A percentile compares a stretch with the other conserved stretches of the same genome.
phyloP scores from a whole-genome alignment of 2,888 invertebrate species.

The Apamea crenata region DNA sequence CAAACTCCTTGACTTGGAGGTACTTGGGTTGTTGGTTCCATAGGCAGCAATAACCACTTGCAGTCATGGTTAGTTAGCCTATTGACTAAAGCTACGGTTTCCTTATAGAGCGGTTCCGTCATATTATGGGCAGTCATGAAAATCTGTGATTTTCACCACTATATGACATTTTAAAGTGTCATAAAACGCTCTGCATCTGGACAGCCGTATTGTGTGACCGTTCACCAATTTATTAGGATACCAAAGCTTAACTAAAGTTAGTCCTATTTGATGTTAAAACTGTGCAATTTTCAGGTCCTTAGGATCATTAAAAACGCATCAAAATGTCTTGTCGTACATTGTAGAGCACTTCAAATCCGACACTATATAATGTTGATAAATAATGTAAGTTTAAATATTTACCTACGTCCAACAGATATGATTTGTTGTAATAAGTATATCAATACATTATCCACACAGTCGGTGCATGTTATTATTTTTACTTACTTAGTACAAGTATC shows the following conservation, averaged over 20 bases:
- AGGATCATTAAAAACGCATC: background rate
- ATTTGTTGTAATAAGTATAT: slow-evolving; percentile 33
- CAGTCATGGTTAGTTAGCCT: background rate
- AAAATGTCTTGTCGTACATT: background rate
- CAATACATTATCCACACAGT: slow-evolving; percentile 18
- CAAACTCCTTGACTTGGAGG: background rate
- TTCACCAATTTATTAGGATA: background rate
- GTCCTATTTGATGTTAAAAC: background rate
- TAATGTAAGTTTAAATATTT: slow-evolving; percentile 19
- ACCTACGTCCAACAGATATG: slow-evolving; percentile 15
- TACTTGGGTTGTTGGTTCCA: background rate
- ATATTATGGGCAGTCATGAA: background rate
- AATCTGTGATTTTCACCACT: background rate
- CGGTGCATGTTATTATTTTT: slow-evolving; percentile 17
- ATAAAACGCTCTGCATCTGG: background rate
- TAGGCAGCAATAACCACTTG: background rate
- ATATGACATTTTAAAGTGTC: background rate
- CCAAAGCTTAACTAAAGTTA: background rate
- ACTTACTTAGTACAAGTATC: slow-evolving; percentile 17
- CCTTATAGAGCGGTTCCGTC: background rate
- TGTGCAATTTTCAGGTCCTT: background rate
- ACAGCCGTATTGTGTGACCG: background rate
- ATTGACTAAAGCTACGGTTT: background rate
- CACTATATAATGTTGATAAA: background rate
- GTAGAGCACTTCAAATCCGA: background rate